A percentile compares a stretch with the other conserved stretches of the same genome.
phyloP scores from a whole-genome alignment of 2,888 invertebrate genomes.

The Hirtodrosophila trivittata region DNA sequence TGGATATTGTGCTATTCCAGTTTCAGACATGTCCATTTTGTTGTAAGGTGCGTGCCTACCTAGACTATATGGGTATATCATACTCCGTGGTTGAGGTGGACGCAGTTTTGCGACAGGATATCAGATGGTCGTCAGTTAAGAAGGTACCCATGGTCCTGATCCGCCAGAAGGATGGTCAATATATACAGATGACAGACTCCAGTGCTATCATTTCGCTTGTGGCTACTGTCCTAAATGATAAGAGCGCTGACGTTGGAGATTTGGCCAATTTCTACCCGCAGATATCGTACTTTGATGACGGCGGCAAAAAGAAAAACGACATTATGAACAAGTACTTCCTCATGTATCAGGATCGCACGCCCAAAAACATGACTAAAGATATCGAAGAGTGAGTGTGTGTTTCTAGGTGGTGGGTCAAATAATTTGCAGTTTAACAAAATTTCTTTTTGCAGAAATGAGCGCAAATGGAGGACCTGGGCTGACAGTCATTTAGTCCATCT shows the following conservation, averaged over 20 bases:
- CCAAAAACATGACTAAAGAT: conserved; percentile 85
- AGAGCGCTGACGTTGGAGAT: conserved; percentile 86
- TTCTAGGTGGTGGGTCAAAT: neutral
- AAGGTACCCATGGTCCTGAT: conserved; percentile 97
- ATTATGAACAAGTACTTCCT: conserved; percentile 94
- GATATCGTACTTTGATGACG: conserved; percentile 87
- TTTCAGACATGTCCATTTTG: conserved; percentile 99
- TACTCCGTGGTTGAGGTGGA: conserved; percentile 99
- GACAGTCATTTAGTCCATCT: conserved; percentile 95
- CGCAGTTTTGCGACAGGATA: conserved; percentile 94
- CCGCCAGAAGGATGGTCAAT: conserved; percentile 88
- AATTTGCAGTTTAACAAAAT: neutral
- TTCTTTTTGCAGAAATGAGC: conserved; percentile 89
- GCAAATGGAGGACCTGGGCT: conserved; percentile 98
- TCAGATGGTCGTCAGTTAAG: conserved; percentile 96
- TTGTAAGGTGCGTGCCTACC: conserved; percentile 93
- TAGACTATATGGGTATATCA: conserved; percentile 96
- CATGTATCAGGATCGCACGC: conserved; percentile 88
- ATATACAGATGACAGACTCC: conserved; percentile 96
- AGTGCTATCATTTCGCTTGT: conserved; percentile 96
- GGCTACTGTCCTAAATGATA: conserved; percentile 89
- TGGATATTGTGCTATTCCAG: conserved; percentile 95
- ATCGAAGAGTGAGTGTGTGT: conserved; percentile 86
- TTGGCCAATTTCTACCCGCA: conserved; percentile 91
- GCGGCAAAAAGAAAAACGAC: conserved; percentile 88